These are phyloP conservation scores for Mongoloraphidia duomilia DNA, from an alignment of 2,888 invertebrate species.

Conservation along the genomic window DNA sequence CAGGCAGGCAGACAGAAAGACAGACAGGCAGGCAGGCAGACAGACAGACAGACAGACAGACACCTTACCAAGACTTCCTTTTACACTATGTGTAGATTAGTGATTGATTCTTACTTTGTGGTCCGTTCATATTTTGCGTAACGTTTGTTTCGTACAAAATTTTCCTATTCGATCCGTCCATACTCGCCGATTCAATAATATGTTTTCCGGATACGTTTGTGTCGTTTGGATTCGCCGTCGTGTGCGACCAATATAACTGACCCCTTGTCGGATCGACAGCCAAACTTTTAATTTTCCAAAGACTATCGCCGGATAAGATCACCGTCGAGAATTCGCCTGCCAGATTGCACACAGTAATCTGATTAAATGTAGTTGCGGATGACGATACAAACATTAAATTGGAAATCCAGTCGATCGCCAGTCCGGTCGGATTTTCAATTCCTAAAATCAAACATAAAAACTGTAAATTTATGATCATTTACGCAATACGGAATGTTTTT, in stretches of 20 bases:
- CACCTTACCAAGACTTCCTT: too few relatives aligned
- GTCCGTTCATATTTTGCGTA: slow-evolving; percentile 1
- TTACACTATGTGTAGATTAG: neutral
- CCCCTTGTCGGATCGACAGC: slow-evolving; percentile 54
- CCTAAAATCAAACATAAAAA: slow-evolving; percentile 19
- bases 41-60: too few relatives aligned
- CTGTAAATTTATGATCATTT: too few relatives aligned
- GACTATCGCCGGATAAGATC: slow-evolving; percentile 27
- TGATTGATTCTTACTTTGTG: slow-evolving; percentile 10
- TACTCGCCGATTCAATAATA: slow-evolving; percentile 43
- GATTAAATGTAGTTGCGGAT: slow-evolving; percentile 31
- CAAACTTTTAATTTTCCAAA: slow-evolving; percentile 43
- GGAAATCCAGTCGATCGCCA: slow-evolving; percentile 75
- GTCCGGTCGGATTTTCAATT: slow-evolving; percentile 45
- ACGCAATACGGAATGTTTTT: too few relatives aligned
- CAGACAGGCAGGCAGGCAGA: too few relatives aligned
- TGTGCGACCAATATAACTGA: slow-evolving; percentile 33
- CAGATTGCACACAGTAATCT: slow-evolving; percentile 55
- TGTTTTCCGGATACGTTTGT: slow-evolving; percentile 20
- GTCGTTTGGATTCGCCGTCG: slow-evolving; percentile 16
- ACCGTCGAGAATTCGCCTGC: slow-evolving; percentile 53
- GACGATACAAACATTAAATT: slow-evolving; percentile 59
- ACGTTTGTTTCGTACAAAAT: slow-evolving; percentile 21
- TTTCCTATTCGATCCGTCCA: slow-evolving; percentile 46
- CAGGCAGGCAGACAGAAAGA: too few relatives aligned